Evolutionary conservation across 1,140 invertebrate genomes (phyloP).

Genomic region (Mizuhopecten yessoensis): DNA sequence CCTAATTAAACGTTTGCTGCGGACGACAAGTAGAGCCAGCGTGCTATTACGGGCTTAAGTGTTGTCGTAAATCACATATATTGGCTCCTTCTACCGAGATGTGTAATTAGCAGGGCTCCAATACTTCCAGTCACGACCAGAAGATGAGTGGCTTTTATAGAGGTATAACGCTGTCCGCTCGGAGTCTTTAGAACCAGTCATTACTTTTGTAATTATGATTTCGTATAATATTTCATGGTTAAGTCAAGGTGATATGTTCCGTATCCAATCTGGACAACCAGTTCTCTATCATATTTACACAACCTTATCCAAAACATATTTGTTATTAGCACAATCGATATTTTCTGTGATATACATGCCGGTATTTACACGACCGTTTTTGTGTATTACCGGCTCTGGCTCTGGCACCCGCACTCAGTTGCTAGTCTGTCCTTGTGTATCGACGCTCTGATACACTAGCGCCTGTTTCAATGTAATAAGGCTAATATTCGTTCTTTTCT

Average conservation of each 20-base stretch:
- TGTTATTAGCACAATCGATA: no score
- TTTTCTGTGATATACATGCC: no score
- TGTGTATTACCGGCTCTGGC: no score
- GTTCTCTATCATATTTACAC: background rate
- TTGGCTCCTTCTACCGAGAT: background rate
- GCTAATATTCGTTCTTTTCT: no score
- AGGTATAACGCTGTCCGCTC: background rate
- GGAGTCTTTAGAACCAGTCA: background rate
- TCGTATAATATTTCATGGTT: no score
- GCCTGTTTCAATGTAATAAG: no score
- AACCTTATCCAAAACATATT: background rate
- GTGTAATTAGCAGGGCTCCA: background rate
- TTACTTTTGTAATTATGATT: background rate
- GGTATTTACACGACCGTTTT: no score
- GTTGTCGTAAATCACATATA: background rate
- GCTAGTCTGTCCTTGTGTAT: no score
- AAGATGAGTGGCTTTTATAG: background rate
- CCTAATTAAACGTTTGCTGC: background rate
- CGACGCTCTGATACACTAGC: no score
- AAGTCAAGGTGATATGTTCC: no score
- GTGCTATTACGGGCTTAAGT: background rate
- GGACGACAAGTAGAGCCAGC: background rate
- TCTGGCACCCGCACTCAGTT: no score
- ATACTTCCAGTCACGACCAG: background rate
- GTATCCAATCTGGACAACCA: background rate